Percentiles rank a stretch among this genome's conserved stretches.
Evolutionary conservation across 53 echinoderm and acorn worm species (phyloP).

Genomic region (Temnopleurus reevesii): DNA sequence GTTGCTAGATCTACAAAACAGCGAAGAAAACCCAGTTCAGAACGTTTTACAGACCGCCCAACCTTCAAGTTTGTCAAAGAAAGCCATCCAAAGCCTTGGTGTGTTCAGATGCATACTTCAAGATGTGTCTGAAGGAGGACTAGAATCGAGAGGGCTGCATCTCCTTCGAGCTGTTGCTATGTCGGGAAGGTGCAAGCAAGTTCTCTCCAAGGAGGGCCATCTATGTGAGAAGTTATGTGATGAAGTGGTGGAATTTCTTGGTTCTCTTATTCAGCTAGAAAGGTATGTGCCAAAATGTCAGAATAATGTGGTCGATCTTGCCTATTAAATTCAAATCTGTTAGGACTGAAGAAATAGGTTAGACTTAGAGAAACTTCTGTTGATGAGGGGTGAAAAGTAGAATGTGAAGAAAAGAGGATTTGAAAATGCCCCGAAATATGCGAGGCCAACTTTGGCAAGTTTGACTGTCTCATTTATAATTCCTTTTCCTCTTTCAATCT

Average conservation of each 20-base stretch:
- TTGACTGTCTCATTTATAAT: too few relatives aligned
- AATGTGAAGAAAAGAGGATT: too few relatives aligned
- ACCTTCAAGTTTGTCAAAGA: neutral
- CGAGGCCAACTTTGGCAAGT: too few relatives aligned
- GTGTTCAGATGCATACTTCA: conserved; percentile 32
- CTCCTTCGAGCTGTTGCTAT: conserved; percentile 38
- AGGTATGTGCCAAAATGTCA: neutral
- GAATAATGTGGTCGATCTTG: too few relatives aligned
- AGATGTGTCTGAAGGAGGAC: neutral
- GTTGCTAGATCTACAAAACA: conserved; percentile 6
- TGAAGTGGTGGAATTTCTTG: conserved; percentile 7
- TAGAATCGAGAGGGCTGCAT: neutral
- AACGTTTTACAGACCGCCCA: neutral
- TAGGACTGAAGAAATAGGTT: too few relatives aligned
- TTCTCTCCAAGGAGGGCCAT: neutral
- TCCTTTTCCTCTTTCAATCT: too few relatives aligned
- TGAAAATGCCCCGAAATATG: too few relatives aligned
- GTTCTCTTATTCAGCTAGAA: neutral
- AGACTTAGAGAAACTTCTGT: too few relatives aligned
- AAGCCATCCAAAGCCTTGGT: conserved; percentile 4
- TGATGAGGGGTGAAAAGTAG: too few relatives aligned
- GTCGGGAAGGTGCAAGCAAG: conserved; percentile 12
- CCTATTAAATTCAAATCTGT: too few relatives aligned
- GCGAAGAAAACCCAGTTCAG: too few relatives aligned
- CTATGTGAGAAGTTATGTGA: neutral